phyloP scores from a whole-genome alignment of 2,888 invertebrate genomes.

The Acheta domesticus region DNA sequence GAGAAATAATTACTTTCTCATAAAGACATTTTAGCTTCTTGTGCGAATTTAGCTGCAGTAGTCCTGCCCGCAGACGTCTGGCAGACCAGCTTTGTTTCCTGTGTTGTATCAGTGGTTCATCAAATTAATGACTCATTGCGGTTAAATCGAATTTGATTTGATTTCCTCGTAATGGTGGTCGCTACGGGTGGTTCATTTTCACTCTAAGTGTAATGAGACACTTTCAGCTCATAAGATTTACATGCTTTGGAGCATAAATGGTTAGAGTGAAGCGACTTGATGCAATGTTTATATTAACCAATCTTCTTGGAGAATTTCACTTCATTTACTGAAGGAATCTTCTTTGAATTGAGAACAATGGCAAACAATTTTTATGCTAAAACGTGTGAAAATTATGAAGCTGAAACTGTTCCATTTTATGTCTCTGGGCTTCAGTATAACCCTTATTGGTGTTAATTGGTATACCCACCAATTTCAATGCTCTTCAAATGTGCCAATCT shows the following conservation, averaged over 20 bases:
- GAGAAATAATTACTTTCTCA: too few relatives aligned
- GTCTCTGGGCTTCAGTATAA: slow-evolving; percentile 11
- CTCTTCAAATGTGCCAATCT: slow-evolving; percentile 18
- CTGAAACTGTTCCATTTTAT: not conserved
- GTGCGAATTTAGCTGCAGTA: too few relatives aligned
- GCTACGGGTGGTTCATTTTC: not conserved
- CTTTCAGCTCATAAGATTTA: too few relatives aligned
- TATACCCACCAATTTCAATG: slow-evolving; percentile 18
- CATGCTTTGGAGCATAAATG: not conserved
- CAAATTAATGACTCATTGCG: slow-evolving; percentile 2
- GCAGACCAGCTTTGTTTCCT: not conserved
- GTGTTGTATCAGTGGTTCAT: not conserved
- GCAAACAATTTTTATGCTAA: not conserved
- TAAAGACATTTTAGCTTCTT: too few relatives aligned
- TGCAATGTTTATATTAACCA: not conserved
- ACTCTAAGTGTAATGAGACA: not conserved
- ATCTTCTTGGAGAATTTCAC: too few relatives aligned
- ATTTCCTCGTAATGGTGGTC: not conserved
- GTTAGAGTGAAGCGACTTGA: not conserved
- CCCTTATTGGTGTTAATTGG: slow-evolving; percentile 6
- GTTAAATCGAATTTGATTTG: not conserved
- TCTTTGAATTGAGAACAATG: too few relatives aligned
- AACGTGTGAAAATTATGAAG: not conserved
- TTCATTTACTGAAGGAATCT: too few relatives aligned
- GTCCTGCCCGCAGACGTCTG: too few relatives aligned